A percentile compares a stretch with the other conserved stretches of the same genome.
Conservation (phyloP, 2,797 vertebrate species). For the Champsocephalus esox region DNA sequence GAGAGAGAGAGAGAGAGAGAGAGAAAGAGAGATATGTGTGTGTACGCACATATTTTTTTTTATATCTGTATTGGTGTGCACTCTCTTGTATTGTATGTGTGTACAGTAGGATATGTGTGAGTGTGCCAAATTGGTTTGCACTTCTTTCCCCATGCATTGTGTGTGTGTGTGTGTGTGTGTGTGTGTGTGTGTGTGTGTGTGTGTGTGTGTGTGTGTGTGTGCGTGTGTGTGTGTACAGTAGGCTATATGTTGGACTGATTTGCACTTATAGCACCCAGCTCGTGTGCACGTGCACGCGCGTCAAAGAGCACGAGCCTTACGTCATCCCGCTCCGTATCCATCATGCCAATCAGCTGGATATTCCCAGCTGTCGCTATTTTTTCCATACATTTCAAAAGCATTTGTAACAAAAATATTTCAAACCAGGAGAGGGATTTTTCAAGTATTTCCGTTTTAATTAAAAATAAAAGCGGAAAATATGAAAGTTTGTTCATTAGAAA, state of each 20-base stretch:
- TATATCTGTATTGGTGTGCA: conserved; percentile 32
- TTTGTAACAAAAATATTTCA: background rate
- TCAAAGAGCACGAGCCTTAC: conserved; percentile 21
- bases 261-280: background rate
- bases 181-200: background rate
- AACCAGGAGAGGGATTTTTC: conserved; percentile 42
- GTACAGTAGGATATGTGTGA: conserved; percentile 7
- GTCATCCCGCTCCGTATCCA: conserved; percentile 10
- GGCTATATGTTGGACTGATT: conserved; percentile 5
- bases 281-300: background rate
- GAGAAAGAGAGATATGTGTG: background rate
- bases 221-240: conserved; percentile 24
- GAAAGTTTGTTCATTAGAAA: conserved; percentile 94
- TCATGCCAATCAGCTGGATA: conserved; percentile 21
- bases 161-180: background rate
- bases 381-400: background rate
- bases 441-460: conserved; percentile 90
- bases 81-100: conserved; percentile 21
- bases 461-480: conserved; percentile 95
- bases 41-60: background rate
- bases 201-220: conserved; percentile 28
- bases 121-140: background rate
- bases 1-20: background rate
- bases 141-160: background rate
- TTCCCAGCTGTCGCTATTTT: background rate